Conservation (phyloP, 2,888 invertebrate genomes). For the Nasonovia ribisnigri region DNA sequence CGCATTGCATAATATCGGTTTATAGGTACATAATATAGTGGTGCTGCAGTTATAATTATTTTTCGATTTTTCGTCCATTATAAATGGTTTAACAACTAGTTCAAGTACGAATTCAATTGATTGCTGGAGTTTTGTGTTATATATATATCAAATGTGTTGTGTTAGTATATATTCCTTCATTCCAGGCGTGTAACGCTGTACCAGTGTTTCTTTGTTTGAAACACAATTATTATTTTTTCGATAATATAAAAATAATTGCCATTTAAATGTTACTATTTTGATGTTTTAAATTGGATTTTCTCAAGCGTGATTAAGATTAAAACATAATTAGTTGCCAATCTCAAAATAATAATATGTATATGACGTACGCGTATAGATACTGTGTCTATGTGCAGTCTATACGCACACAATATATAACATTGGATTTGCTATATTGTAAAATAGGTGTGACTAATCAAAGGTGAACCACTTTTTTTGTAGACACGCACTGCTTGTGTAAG, state of each 20-base stretch:
- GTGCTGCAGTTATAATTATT: constrained; percentile 19
- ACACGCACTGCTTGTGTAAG: constrained; percentile 58
- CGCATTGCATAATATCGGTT: neutral
- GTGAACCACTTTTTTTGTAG: constrained; percentile 51
- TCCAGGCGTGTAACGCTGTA: neutral
- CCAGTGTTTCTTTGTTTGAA: constrained; percentile 16
- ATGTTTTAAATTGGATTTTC: constrained; percentile 22
- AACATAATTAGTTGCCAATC: constrained; percentile 24
- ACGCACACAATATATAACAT: constrained; percentile 34
- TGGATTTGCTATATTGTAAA: constrained; percentile 48
- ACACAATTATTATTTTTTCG: neutral
- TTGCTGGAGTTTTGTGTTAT: neutral
- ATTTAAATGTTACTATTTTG: constrained; percentile 16
- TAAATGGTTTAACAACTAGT: constrained; percentile 33
- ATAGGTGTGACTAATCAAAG: constrained; percentile 56
- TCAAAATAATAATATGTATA: neutral
- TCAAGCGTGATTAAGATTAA: neutral
- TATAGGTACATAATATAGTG: neutral
- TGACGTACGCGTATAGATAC: neutral
- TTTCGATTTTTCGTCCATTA: neutral
- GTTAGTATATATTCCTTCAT: neutral
- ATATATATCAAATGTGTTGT: neutral
- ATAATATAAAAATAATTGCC: neutral
- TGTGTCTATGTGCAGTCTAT: neutral
- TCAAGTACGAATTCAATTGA: constrained; percentile 32